Evolutionary conservation across 2,888 invertebrate species (phyloP).

Genomic region (Andrena minutula): DNA sequence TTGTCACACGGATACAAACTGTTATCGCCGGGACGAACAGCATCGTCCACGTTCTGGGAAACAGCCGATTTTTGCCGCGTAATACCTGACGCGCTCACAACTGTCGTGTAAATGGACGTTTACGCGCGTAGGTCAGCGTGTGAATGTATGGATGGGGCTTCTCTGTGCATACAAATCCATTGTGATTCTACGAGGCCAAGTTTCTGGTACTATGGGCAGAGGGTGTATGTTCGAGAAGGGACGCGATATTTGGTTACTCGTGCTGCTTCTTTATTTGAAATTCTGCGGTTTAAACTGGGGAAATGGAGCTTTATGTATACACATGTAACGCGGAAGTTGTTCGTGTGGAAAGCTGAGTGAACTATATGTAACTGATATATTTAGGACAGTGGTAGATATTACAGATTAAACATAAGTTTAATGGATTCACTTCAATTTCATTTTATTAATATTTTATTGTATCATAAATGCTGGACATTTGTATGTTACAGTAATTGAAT

Average conservation of each 20-base stretch:
- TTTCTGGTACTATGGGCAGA: too few relatives aligned
- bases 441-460: too few relatives aligned
- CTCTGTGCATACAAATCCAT: conserved; percentile 30
- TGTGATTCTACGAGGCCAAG: neutral
- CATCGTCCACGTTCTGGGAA: conserved; percentile 7
- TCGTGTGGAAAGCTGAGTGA: neutral
- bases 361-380: neutral
- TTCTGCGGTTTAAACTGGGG: too few relatives aligned
- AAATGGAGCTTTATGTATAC: too few relatives aligned
- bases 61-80: conserved; percentile 31
- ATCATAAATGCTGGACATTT: too few relatives aligned
- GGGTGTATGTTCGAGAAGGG: neutral
- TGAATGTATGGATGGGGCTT: neutral
- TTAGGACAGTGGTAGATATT: neutral
- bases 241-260: neutral
- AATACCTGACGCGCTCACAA: conserved; percentile 14
- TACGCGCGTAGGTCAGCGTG: neutral
- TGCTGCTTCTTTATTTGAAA: neutral
- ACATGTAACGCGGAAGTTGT: too few relatives aligned
- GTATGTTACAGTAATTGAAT: too few relatives aligned
- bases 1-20: conserved; percentile 55
- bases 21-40: conserved; percentile 42
- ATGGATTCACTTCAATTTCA: too few relatives aligned
- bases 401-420: too few relatives aligned
- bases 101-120: neutral